Evolutionary conservation across 2,113 vertebrate genomes (phyloP).

Genomic region (Dascyllus trimaculatus): DNA sequence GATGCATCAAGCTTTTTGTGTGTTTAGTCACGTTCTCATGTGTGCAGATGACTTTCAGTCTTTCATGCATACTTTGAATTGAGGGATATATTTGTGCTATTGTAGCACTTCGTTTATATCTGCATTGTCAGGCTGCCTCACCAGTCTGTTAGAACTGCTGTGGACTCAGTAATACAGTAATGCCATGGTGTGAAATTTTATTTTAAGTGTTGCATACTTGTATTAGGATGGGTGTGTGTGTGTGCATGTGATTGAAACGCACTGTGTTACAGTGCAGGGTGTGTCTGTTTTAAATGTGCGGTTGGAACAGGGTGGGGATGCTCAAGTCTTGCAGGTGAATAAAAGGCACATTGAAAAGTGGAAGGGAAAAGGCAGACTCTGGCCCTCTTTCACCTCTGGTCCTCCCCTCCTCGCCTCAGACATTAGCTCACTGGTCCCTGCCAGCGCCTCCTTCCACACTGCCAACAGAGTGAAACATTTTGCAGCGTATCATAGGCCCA

Average conservation of each 20-base stretch:
- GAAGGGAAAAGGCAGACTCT: constrained; percentile 50
- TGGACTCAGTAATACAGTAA: constrained; percentile 8
- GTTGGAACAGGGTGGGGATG: constrained; percentile 77
- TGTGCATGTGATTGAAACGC: constrained; percentile 44
- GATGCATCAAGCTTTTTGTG: background rate
- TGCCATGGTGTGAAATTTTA: constrained; percentile 7
- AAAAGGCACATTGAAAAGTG: constrained; percentile 79
- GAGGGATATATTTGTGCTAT: constrained; percentile 7
- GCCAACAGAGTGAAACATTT: constrained; percentile 44
- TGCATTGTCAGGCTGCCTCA: background rate
- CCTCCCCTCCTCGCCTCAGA: constrained; percentile 45
- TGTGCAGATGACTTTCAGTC: background rate
- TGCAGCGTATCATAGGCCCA: constrained; percentile 3
- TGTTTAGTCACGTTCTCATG: background rate
- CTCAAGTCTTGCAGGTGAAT: constrained; percentile 73
- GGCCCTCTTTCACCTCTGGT: constrained; percentile 26
- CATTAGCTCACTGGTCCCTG: constrained; percentile 65
- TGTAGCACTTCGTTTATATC: background rate
- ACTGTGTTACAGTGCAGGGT: constrained; percentile 61
- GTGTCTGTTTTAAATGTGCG: constrained; percentile 78
- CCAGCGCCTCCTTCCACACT: constrained; percentile 44
- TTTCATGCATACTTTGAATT: constrained; percentile 8
- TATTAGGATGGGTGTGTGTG: constrained; percentile 52
- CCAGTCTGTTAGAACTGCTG: background rate
- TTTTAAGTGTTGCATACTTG: constrained; percentile 50